Base-by-base conservation (phyloP, 1,140 invertebrate species). In the Bombus consobrinus region DNA sequence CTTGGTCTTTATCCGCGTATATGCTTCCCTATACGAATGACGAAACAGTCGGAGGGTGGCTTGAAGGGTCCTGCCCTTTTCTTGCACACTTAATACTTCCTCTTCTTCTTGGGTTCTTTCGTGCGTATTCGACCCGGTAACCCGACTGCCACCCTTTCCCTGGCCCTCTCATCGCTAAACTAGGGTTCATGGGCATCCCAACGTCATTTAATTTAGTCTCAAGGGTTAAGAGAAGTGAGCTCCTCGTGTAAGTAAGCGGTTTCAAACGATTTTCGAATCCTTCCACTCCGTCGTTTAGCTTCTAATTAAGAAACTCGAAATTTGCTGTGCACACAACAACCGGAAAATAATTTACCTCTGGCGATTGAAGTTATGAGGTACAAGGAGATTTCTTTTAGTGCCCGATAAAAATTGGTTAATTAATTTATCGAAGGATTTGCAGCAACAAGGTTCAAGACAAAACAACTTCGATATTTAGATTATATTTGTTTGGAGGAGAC, bases 121-220 rank as follows among this genome's bases (percentile, higher is more conserved):
- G 57, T 71, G 83, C 59, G 47, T 53, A 47, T 71, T 59, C 86
- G 85, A 87, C 66, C 62, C 53, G 72, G 39, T 87, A 84, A 90
- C 69, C 74, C 78, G 53, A n/a, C 77, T 41, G 66, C 71, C 78
- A 79, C 79, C 78, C 62, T 64, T 59, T 69, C 13, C 37, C 39
- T 57, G 59, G 85, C 57, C 37, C 83, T 90, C 25, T 81, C 72
- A 34, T n/a, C n/a, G 72, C 47, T 83, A 83, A 88, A 83, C 77
- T 68, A 43, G 86, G 86, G 82, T 90, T 83, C 88, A 68, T 75
- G 76, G 53, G 53, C 53, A 88, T 75, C 62, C 85, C 73, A 87
- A 75, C 81, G 88, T 90, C 84, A 53, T 83, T 88, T 88, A 88
- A 90, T 90, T 90, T 78, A 64, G 81, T 64, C 85, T 69, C 81